Percentiles rank a stretch among this genome's conserved stretches.
Conservation (phyloP, 2,797 vertebrate genomes). For the Leptatherina wallacei region DNA sequence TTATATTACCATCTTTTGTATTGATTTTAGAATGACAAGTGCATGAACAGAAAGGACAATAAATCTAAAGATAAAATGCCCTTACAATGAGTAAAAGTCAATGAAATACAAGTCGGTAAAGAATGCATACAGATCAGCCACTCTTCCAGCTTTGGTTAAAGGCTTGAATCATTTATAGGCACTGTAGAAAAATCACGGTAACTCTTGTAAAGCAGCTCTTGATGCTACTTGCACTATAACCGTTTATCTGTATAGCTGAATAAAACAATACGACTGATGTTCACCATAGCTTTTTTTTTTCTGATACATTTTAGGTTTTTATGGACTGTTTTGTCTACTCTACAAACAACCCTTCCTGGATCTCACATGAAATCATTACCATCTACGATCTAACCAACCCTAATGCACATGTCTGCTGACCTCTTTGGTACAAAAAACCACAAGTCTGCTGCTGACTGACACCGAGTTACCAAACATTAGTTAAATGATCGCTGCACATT, state of each 20-base stretch:
- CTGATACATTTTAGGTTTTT: neutral
- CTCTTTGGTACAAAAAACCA: slow-evolving; percentile 13
- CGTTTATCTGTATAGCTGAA: slow-evolving; percentile 2
- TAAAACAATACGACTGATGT: neutral
- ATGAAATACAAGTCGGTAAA: slow-evolving; percentile 31
- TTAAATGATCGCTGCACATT: slow-evolving; percentile 4
- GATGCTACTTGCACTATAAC: neutral
- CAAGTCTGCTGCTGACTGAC: slow-evolving; percentile 13
- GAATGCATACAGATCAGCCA: slow-evolving; percentile 29
- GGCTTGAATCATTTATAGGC: slow-evolving; percentile 34
- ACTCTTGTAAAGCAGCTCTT: slow-evolving; percentile 18
- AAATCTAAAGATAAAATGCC: slow-evolving; percentile 25
- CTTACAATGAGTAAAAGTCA: slow-evolving; percentile 41
- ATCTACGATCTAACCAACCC: neutral
- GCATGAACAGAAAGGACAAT: slow-evolving; percentile 29
- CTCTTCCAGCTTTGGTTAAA: slow-evolving; percentile 23
- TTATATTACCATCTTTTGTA: slow-evolving; percentile 29
- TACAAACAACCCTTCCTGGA: slow-evolving; percentile 1
- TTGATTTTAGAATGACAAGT: slow-evolving; percentile 34
- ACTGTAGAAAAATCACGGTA: slow-evolving; percentile 25
- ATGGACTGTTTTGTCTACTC: neutral
- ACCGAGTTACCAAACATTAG: neutral
- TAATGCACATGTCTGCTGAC: neutral
- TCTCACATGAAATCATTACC: slow-evolving; percentile 14
- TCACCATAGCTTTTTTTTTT: neutral